Evolutionary conservation across 2,797 vertebrate species (phyloP).

Genomic region (Morus bassanus): DNA sequence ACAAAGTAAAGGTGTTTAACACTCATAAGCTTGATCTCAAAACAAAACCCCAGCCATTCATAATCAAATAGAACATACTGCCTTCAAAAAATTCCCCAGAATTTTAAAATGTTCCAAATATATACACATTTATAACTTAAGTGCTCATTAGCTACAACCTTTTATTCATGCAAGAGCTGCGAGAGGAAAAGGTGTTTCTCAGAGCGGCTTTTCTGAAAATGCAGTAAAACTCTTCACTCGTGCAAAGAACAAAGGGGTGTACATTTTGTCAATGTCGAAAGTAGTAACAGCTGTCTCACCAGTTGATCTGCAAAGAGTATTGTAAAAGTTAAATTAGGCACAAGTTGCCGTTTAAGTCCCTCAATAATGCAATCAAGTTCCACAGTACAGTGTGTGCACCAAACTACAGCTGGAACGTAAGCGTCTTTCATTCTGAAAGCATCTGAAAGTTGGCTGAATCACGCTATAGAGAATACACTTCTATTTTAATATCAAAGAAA

Average conservation of each 20-base stretch:
- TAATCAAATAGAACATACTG: conserved; percentile 65
- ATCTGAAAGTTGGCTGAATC: neutral
- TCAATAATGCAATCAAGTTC: neutral
- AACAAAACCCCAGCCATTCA: conserved; percentile 61
- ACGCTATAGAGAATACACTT: neutral
- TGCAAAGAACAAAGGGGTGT: conserved; percentile 92
- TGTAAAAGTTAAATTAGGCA: neutral
- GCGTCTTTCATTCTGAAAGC: neutral
- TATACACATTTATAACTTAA: conserved; percentile 77
- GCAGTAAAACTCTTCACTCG: conserved; percentile 97
- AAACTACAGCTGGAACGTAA: neutral
- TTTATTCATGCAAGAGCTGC: conserved; percentile 72
- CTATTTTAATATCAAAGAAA: neutral
- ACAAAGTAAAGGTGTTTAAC: conserved; percentile 66
- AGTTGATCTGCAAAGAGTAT: conserved; percentile 79
- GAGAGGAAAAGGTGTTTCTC: conserved; percentile 60
- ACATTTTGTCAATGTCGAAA: conserved; percentile 97
- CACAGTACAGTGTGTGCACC: neutral
- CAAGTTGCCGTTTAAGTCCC: neutral
- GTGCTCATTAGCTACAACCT: conserved; percentile 63
- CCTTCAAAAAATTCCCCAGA: conserved; percentile 64
- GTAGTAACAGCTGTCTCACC: conserved; percentile 92
- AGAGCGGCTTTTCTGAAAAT: conserved; percentile 91
- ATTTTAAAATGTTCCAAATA: conserved; percentile 75
- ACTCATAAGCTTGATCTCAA: conserved; percentile 56